A percentile compares a stretch with the other conserved stretches of the same genome.
Conservation (phyloP, 2,113 vertebrate species). For the Chlorodrepanis virens region DNA sequence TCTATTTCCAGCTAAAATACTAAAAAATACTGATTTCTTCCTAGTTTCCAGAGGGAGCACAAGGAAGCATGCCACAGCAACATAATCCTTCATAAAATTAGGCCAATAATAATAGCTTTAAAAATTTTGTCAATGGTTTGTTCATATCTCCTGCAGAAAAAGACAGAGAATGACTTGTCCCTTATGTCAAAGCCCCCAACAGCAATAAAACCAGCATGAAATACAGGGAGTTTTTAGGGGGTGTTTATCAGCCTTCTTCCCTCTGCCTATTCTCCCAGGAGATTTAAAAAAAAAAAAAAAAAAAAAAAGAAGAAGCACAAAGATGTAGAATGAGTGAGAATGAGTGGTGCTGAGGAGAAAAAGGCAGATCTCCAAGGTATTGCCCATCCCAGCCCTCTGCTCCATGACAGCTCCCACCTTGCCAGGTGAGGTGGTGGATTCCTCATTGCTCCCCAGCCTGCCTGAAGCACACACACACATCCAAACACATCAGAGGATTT, state of each 20-base stretch:
- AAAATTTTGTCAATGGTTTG: conserved; percentile 12
- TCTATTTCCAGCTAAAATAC: background rate
- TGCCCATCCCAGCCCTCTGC: background rate
- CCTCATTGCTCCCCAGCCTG: background rate
- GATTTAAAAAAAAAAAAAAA: background rate
- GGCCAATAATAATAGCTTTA: conserved; percentile 35
- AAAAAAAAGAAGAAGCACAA: background rate
- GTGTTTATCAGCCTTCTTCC: too few species aligned
- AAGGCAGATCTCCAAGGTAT: background rate
- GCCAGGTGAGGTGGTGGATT: background rate
- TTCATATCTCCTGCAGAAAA: background rate
- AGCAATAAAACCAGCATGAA: conserved; percentile 21
- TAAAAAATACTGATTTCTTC: background rate
- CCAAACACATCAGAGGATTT: background rate
- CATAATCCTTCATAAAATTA: conserved; percentile 18
- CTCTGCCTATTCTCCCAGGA: too few species aligned
- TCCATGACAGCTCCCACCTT: background rate
- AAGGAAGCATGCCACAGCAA: conserved; percentile 13
- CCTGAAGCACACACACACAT: background rate
- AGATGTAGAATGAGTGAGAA: background rate
- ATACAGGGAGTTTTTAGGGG: background rate
- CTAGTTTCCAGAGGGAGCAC: background rate
- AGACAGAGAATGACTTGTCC: conserved; percentile 3
- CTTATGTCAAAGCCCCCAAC: background rate
- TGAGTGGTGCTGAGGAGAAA: background rate